A percentile compares a stretch with the other conserved stretches of the same genome.
These are phyloP conservation scores for Notothenia coriiceps DNA, from an alignment of 2,113 vertebrate species.

Conservation along the genomic window DNA sequence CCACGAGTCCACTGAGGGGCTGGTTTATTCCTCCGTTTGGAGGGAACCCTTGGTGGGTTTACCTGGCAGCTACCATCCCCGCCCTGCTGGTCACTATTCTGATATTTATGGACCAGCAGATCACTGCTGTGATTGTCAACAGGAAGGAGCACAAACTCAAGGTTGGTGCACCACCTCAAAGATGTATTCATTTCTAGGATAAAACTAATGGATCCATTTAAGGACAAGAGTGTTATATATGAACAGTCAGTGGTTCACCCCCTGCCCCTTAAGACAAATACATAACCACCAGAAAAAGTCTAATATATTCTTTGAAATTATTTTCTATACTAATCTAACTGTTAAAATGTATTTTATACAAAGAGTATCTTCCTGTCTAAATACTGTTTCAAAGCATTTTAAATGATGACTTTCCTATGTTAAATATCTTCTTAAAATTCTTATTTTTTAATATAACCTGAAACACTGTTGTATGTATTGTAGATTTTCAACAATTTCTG, in stretches of 20 bases:
- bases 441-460: background rate
- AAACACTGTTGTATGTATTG: background rate
- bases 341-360: too few relatives aligned
- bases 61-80: slow-evolving; percentile 91
- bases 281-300: too few relatives aligned
- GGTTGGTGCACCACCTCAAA: slow-evolving; percentile 74
- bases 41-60: slow-evolving; percentile 98
- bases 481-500: background rate
- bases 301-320: background rate
- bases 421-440: background rate
- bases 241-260: too few relatives aligned
- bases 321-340: background rate
- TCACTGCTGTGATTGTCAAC: slow-evolving; percentile 98
- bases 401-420: background rate
- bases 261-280: too few relatives aligned
- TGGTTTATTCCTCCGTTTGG: slow-evolving; percentile 96
- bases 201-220: background rate
- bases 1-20: slow-evolving; percentile 90
- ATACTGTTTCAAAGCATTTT: background rate
- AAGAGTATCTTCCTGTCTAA: background rate
- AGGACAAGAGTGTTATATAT: background rate
- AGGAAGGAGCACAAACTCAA: slow-evolving; percentile 98
- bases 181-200: background rate
- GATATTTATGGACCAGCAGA: slow-evolving; percentile 99
- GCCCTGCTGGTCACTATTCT: slow-evolving; percentile 97